phyloP scores from a whole-genome alignment of 2,113 vertebrate genomes.

The Hucho hucho region DNA sequence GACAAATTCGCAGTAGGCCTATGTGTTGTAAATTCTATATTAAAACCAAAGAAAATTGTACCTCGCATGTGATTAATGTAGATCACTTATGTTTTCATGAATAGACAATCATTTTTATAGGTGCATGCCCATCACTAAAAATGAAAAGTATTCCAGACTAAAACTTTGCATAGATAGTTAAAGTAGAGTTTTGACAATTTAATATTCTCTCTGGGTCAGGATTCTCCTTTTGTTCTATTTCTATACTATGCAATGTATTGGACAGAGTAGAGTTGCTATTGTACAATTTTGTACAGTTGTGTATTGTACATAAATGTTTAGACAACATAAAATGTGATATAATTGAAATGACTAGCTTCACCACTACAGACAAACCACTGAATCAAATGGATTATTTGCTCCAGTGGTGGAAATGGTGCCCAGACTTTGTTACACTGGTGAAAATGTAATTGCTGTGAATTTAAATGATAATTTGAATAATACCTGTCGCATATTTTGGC shows the following conservation, averaged over 20 bases:
- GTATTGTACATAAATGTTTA: conserved; percentile 4
- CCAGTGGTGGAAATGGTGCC: neutral
- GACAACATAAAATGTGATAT: neutral
- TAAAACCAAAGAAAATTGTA: neutral
- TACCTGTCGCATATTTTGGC: neutral
- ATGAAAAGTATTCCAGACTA: neutral
- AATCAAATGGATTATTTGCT: neutral
- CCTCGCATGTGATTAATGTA: neutral
- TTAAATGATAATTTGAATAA: neutral
- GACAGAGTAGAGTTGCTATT: neutral
- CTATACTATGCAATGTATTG: neutral
- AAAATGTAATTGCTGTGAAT: neutral
- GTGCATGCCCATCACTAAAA: neutral
- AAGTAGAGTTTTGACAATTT: neutral
- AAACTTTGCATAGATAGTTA: neutral
- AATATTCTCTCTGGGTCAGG: neutral
- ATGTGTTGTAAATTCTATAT: neutral
- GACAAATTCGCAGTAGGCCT: neutral
- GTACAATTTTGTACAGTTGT: neutral
- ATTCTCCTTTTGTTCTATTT: neutral
- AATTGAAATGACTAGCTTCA: neutral
- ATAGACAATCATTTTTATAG: neutral
- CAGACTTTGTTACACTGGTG: neutral
- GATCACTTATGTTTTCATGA: neutral
- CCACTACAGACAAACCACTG: neutral